Conservation (phyloP, 2,888 invertebrate genomes). For the Nineta flava region DNA sequence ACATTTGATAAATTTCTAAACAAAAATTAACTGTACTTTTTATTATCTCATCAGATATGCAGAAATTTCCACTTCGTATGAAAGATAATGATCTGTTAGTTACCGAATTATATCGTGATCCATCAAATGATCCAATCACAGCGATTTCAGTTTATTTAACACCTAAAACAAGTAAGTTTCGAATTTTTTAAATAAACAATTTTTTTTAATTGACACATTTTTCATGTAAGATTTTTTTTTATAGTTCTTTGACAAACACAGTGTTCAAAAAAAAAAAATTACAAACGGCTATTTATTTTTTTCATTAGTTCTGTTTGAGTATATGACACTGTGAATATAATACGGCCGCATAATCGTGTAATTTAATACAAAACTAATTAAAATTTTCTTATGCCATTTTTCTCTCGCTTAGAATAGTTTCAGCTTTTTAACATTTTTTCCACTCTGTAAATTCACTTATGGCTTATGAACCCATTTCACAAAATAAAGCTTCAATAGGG, state of each 20-base stretch:
- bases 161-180: conserved; percentile 88
- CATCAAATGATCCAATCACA: conserved; percentile 88
- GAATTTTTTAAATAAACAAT: conserved; percentile 10
- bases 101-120: conserved; percentile 90
- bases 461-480: too few relatives aligned
- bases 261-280: too few relatives aligned
- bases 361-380: too few relatives aligned
- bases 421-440: too few relatives aligned
- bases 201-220: conserved; percentile 6
- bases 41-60: conserved; percentile 63
- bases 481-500: too few relatives aligned
- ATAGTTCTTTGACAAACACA: neutral
- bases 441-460: too few relatives aligned
- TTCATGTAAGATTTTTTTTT: conserved; percentile 1
- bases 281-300: neutral
- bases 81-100: conserved; percentile 97
- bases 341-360: too few relatives aligned
- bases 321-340: too few relatives aligned
- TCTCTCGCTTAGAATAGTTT: too few relatives aligned
- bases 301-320: too few relatives aligned
- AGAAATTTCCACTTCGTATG: conserved; percentile 96
- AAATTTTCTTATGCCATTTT: too few relatives aligned
- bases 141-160: conserved; percentile 96
- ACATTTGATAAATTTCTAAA: neutral
- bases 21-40: neutral